Percentiles rank a stretch among this genome's conserved stretches.
These are phyloP conservation scores for Coenobita brevimanus DNA, from an alignment of 1,140 invertebrate genomes.

Conservation along the genomic window DNA sequence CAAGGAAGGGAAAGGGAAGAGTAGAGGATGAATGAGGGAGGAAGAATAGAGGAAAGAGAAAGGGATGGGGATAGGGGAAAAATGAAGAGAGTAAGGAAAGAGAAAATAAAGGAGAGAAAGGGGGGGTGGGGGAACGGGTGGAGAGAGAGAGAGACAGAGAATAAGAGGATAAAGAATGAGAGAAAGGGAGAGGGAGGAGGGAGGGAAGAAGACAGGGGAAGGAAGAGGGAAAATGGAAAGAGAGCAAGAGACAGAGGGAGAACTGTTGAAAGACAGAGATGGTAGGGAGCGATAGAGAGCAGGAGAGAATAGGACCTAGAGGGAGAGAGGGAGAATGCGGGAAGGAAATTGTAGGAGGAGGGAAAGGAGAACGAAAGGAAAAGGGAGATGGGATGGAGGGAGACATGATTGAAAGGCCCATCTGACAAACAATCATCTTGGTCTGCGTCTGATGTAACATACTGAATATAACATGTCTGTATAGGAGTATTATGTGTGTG, in stretches of 20 bases:
- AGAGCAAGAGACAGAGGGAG: not conserved
- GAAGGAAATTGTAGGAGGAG: too few relatives aligned
- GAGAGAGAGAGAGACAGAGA: not conserved
- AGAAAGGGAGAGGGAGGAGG: not conserved
- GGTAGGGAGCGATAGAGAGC: not conserved
- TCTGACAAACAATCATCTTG: too few relatives aligned
- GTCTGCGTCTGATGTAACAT: too few relatives aligned
- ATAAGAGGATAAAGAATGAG: not conserved
- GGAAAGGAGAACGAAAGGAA: too few relatives aligned
- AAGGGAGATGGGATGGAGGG: too few relatives aligned
- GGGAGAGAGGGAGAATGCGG: slow-evolving; percentile 14
- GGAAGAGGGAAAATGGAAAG: too few relatives aligned
- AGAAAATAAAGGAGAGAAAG: not conserved
- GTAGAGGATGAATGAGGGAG: not conserved
- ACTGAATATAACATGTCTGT: too few relatives aligned
- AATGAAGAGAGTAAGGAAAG: not conserved
- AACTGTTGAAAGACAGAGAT: not conserved
- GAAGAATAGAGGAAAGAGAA: not conserved
- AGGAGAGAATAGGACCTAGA: not conserved
- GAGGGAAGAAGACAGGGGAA: too few relatives aligned
- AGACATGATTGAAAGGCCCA: too few relatives aligned
- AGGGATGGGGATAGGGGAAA: not conserved
- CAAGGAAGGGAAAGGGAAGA: not conserved
- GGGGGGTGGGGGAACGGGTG: not conserved
- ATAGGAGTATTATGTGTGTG: too few relatives aligned